These are phyloP conservation scores for Podarcis siculus DNA, from an alignment of 2,797 vertebrate genomes.

Conservation along the genomic window DNA sequence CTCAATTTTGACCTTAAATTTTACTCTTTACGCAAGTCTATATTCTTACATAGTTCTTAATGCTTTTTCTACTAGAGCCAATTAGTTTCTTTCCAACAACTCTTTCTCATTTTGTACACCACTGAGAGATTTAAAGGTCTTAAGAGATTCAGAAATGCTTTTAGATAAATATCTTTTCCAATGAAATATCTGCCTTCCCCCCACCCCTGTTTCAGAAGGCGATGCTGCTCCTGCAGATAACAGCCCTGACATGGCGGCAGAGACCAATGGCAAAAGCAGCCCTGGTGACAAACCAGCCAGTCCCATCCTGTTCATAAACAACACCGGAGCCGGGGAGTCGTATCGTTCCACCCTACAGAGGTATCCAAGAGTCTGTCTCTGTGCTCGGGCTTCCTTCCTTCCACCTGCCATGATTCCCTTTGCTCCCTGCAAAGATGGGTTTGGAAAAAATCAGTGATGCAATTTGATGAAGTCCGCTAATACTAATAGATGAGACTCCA, in stretches of 20 bases:
- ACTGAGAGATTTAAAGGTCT: too few relatives aligned
- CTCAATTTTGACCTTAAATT: too few relatives aligned
- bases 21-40: too few relatives aligned
- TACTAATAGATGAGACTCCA: neutral
- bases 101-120: too few relatives aligned
- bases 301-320: conserved; percentile 70
- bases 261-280: conserved; percentile 73
- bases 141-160: too few relatives aligned
- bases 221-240: conserved; percentile 72
- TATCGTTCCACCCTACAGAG: conserved; percentile 89
- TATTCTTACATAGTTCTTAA: too few relatives aligned
- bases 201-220: conserved; percentile 66
- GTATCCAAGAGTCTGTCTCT: conserved; percentile 66
- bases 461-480: neutral
- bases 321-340: conserved; percentile 59
- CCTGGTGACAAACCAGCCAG: conserved; percentile 57
- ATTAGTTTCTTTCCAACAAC: too few relatives aligned
- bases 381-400: fast-evolving
- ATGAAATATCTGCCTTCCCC: neutral
- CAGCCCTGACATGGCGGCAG: conserved; percentile 72
- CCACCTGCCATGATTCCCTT: neutral
- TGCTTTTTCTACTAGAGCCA: too few relatives aligned
- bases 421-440: neutral
- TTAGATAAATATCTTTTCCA: neutral
- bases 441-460: too few relatives aligned